Evolutionary conservation across 2,888 invertebrate genomes (phyloP), one percentile per base, ranked within the genome.

Genomic region (Cylloceria caligata): DNA sequence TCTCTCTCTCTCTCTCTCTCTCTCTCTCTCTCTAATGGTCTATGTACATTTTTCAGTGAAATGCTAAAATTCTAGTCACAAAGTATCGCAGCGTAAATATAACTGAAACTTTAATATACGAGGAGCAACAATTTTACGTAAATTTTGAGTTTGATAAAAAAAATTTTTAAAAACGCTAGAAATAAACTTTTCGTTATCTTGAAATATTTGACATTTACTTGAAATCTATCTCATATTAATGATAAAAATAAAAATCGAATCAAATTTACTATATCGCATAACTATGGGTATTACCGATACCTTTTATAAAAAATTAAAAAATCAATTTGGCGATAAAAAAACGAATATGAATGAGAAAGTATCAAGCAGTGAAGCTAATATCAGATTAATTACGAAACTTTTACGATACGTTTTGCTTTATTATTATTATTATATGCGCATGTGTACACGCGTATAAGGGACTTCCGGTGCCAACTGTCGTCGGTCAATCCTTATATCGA

Each of bases 401-500:
- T 11, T 21, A 11, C 16, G 39, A 13, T 21, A 21, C 39, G 13
- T 64, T 21, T 13, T 24, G n/a, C 24, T 36, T 64, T 13, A 39
- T 42, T 5, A 42, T 39, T 24, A 42, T n/a, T n/a, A n/a, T n/a
- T n/a, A n/a, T n/a, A n/a, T n/a, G n/a, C 36, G 13, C 21, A n/a
- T n/a, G n/a, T 19, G 13, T 30, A 0, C 24, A 39, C 62, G n/a
- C 42, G 24, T 42, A 13, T 39, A 42, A 39, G 36, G 21, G 21
- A 64, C 42, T 21, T 64, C 64, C 64, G 64, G 64, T 42, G 39
- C 36, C 6, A 16, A 13, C 19, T 64, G 39, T 64, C 42, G 42
- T 64, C 24, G n/a, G 39, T 64, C 64, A 64, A 42, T 39, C 64
- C 42, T 64, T 64, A 64, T 64, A 64, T 39, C 64, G 64, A 21